Conservation (phyloP, 2,797 vertebrate genomes). For the Ceryle rudis region DNA sequence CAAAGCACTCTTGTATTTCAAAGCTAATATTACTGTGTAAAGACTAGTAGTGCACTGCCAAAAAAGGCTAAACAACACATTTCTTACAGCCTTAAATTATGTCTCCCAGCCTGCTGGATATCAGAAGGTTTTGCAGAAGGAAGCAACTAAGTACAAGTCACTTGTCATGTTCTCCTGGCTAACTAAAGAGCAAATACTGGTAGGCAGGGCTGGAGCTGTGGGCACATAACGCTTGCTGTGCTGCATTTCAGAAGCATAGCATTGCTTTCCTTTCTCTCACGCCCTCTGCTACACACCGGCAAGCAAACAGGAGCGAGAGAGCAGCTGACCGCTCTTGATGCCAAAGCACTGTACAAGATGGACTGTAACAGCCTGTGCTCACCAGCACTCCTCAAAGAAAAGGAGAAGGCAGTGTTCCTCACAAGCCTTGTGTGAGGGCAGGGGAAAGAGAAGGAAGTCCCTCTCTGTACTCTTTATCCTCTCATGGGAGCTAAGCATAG, state of each 20-base stretch:
- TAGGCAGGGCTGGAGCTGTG: not conserved
- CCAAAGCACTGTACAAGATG: not conserved
- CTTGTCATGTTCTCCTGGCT: slow-evolving; percentile 18
- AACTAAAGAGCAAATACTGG: not conserved
- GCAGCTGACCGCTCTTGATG: slow-evolving; percentile 6
- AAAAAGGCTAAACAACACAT: not conserved
- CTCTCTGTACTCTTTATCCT: not conserved
- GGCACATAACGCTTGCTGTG: not conserved
- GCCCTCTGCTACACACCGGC: slow-evolving; percentile 1
- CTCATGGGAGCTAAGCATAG: not conserved
- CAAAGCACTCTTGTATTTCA: not conserved
- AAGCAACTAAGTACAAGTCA: not conserved
- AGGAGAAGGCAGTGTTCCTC: not conserved
- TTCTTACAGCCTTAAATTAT: not conserved
- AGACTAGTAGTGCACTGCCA: not conserved
- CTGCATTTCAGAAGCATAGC: not conserved
- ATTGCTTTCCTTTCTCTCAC: not conserved
- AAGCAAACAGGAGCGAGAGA: not conserved
- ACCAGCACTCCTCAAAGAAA: not conserved
- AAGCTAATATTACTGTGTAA: not conserved
- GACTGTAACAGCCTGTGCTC: not conserved
- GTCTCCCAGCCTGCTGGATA: not conserved
- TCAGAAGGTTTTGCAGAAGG: not conserved
- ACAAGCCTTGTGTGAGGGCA: not conserved
- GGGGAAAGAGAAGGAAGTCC: not conserved